Conservation (phyloP, 2,888 invertebrate species). For the Spilarctia lutea region DNA sequence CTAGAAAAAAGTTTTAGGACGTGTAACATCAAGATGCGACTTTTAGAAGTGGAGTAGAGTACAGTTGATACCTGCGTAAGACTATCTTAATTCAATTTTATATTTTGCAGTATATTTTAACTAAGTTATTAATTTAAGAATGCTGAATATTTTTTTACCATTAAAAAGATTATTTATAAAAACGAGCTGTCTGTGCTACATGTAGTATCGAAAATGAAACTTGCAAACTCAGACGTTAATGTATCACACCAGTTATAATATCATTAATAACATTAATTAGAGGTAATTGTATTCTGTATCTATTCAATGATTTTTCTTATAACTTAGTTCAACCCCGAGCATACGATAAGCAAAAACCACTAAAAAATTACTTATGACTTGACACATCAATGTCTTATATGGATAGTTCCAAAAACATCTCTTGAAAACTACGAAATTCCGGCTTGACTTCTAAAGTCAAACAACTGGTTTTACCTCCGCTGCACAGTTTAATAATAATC, state of each 20-base stretch:
- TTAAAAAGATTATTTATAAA: not conserved
- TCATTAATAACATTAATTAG: not conserved
- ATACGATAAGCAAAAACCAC: not conserved
- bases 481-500: not conserved
- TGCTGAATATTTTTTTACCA: not conserved
- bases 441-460: not conserved
- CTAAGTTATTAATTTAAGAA: not conserved
- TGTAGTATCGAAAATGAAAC: not conserved
- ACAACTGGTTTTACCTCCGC: not conserved
- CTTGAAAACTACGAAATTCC: not conserved
- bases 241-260: not conserved
- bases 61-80: not conserved
- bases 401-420: not conserved
- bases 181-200: not conserved
- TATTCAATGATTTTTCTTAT: not conserved
- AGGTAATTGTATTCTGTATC: not conserved
- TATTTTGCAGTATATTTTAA: not conserved
- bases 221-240: not conserved
- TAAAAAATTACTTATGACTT: not conserved
- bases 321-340: not conserved
- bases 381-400: not conserved
- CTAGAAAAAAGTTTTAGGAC: not conserved
- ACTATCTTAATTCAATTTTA: not conserved
- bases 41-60: not conserved
- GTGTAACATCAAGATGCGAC: not conserved